Evolutionary conservation across 1,140 invertebrate genomes (phyloP), one percentile per base, ranked within the genome.

Genomic region (Chelonus insularis): DNA sequence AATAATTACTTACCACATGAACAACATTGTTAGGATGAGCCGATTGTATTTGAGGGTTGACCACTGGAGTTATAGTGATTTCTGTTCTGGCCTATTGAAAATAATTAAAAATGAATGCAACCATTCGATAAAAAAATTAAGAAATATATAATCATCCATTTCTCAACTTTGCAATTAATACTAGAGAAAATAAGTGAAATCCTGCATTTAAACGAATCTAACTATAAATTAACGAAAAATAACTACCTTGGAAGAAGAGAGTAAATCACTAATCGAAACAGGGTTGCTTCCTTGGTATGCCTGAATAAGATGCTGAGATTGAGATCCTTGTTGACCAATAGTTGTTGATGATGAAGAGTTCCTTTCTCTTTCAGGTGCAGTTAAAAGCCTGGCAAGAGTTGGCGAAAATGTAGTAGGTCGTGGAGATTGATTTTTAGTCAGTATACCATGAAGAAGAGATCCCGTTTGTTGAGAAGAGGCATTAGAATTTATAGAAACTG

Each of bases 351-450:
- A 50, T 32, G 55, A 50, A 41, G 63, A 21, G 39, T 47, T 68
- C 63, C 80, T 71, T 16, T 81, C 75, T 65, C 83, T 78, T 69
- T 88, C 86, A 7, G 86, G 86, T 48, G 89, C 88, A 23, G 90
- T 92, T 61, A 92, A 81, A 63, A 92, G 83, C 77, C 89, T 84
- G 45, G 90, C 90, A 74, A 92, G 83, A 52, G 90, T 92, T 50
- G 90, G 89, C 64, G 90, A 91, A 79, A 90, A 91, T 6, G 85
- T 85, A 1, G 85, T 83, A 14, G 77, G 83, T 72, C 73, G 74
- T 56, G 74, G 75, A n/a, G 72, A 81, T 72, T 77, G 80, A 25
- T 75, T 81, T 75, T 74, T 91, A 0, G 89, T 91, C 12, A 92
- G 78, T 62, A 91, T 91, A 16, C 89, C 89, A 68, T 91, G 89